A percentile compares a stretch with the other conserved stretches of the same genome.
phyloP scores from a whole-genome alignment of 2,888 invertebrate genomes.

The Papilio demoleus region DNA sequence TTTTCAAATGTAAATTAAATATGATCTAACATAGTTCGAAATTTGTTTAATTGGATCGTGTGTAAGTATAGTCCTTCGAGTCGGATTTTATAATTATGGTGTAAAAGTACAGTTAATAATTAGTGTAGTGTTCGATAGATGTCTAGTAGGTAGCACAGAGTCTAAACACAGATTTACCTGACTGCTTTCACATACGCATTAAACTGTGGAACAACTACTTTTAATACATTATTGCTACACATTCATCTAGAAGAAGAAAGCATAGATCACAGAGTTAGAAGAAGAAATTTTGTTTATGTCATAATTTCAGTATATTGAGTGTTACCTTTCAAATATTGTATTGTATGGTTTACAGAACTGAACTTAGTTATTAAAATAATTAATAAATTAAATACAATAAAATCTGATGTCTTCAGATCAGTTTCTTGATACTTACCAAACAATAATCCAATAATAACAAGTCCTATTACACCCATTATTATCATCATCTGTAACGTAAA shows the following conservation, averaged over 20 bases:
- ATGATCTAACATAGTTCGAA: neutral
- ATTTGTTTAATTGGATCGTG: neutral
- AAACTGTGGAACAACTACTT: conserved; percentile 1
- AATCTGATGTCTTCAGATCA: neutral
- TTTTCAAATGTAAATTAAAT: neutral
- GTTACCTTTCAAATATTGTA: neutral
- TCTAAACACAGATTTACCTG: neutral
- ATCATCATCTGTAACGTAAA: conserved; percentile 91
- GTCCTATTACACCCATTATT: conserved; percentile 93
- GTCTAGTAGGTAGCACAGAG: neutral
- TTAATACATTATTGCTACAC: conserved; percentile 8
- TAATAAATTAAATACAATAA: neutral
- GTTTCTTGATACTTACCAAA: conserved; percentile 87
- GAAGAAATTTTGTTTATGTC: conserved; percentile 11
- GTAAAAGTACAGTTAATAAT: neutral
- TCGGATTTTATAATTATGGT: neutral
- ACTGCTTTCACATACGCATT: neutral
- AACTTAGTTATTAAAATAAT: neutral
- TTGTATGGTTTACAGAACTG: neutral
- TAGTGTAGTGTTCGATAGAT: neutral
- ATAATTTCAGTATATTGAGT: conserved; percentile 18
- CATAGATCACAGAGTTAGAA: conserved; percentile 33
- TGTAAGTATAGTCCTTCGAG: neutral
- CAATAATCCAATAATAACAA: conserved; percentile 92
- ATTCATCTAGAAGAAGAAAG: conserved; percentile 41